Conservation (phyloP, 2,888 invertebrate species). For the Scaptomyza parva region DNA sequence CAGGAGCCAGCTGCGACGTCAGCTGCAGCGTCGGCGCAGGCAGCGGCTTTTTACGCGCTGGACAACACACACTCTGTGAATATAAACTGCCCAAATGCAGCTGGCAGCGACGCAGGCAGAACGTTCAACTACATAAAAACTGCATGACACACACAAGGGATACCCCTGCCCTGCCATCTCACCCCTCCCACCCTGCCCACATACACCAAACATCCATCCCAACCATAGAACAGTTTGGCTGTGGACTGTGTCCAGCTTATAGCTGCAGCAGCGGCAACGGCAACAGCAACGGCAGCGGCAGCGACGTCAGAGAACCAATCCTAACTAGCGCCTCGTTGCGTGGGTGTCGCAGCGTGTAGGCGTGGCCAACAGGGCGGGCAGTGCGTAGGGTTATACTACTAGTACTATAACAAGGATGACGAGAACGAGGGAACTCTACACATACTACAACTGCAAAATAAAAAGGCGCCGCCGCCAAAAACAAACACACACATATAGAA, state of each 20-base stretch:
- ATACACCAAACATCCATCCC: background rate
- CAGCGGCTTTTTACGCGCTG: constrained; percentile 78
- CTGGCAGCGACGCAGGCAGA: constrained; percentile 29
- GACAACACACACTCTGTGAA: constrained; percentile 64
- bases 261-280: constrained; percentile 6
- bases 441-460: constrained; percentile 1
- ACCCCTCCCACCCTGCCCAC: too few species aligned
- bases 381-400: constrained; percentile 56
- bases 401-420: too few species aligned
- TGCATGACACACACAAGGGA: constrained; percentile 49
- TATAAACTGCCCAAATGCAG: constrained; percentile 29
- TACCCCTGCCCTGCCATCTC: too few species aligned
- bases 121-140: constrained; percentile 37
- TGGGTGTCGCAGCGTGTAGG: constrained; percentile 75
- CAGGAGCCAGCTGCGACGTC: constrained; percentile 20
- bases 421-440: too few species aligned
- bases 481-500: background rate
- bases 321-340: constrained; percentile 74
- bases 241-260: background rate
- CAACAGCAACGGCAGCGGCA: constrained; percentile 74
- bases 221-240: too few species aligned
- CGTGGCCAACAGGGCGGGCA: constrained; percentile 70
- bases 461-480: constrained; percentile 37
- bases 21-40: constrained; percentile 52
- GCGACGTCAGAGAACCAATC: constrained; percentile 64